Percentiles rank a stretch among this genome's conserved stretches.
These are phyloP conservation scores for Candoia aspera DNA, from an alignment of 2,113 vertebrate genomes.

Conservation along the genomic window DNA sequence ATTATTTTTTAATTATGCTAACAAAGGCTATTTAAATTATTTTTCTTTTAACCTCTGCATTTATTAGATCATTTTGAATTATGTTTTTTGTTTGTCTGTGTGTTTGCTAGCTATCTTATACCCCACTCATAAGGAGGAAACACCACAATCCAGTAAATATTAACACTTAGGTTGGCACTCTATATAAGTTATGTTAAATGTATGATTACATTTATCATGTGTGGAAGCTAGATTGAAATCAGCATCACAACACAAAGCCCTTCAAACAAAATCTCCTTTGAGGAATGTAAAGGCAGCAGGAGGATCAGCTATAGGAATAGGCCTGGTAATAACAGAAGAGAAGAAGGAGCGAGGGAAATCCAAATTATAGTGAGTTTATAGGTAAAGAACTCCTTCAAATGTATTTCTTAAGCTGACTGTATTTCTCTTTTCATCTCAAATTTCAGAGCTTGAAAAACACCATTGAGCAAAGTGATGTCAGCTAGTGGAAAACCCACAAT, in stretches of 20 bases:
- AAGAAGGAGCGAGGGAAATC: not conserved
- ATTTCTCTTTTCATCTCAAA: not conserved
- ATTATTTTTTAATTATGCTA: no score
- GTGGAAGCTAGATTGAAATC: not conserved
- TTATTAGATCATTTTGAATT: no score
- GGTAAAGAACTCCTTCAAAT: not conserved
- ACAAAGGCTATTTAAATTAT: no score
- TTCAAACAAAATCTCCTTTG: not conserved
- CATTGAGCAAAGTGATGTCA: not conserved
- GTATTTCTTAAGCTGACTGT: not conserved
- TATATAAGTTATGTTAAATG: not conserved
- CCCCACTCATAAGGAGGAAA: no score
- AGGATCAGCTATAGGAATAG: not conserved
- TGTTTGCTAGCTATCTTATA: no score
- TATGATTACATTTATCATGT: not conserved
- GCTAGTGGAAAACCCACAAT: not conserved
- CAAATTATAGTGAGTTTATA: not conserved
- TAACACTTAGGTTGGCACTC: no score
- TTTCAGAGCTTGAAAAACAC: not conserved
- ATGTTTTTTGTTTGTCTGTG: no score
- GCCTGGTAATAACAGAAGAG: not conserved
- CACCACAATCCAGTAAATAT: no score
- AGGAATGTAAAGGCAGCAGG: not conserved
- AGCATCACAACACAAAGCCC: not conserved
- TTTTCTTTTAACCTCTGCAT: no score